A percentile compares a stretch with the other conserved stretches of the same genome.
These are phyloP conservation scores for Tachuris rubrigastra DNA, from an alignment of 2,113 vertebrate genomes.

Conservation along the genomic window DNA sequence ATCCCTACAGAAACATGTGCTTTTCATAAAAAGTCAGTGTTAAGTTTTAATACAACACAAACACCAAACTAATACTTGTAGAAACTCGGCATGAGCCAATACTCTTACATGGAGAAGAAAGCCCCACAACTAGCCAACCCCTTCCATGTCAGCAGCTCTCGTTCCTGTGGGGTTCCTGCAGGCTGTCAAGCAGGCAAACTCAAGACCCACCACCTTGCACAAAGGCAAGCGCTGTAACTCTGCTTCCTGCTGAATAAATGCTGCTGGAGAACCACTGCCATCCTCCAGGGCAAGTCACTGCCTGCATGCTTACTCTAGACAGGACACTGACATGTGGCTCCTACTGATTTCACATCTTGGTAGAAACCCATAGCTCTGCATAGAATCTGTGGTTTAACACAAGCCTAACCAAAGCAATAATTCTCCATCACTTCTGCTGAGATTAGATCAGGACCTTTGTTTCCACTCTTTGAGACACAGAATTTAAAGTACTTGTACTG, in stretches of 20 bases:
- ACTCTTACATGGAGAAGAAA: neutral
- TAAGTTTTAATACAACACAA: neutral
- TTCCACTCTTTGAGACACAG: neutral
- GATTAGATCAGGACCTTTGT: neutral
- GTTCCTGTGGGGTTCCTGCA: neutral
- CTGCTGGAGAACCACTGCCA: neutral
- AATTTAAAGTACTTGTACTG: neutral
- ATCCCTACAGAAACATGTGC: neutral
- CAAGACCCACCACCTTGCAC: neutral
- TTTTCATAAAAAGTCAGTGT: neutral
- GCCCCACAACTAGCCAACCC: neutral
- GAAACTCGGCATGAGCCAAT: neutral
- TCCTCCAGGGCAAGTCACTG: neutral
- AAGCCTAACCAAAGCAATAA: neutral
- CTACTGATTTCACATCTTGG: neutral
- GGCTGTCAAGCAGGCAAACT: neutral
- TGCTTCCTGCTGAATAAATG: neutral
- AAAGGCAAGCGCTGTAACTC: neutral
- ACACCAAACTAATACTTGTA: neutral
- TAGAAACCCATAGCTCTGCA: neutral
- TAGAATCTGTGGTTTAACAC: neutral
- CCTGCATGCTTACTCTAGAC: neutral
- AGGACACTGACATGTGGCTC: neutral
- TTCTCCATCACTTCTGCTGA: neutral
- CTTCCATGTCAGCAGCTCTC: neutral